Conservation (phyloP, 37 sponge, comb jelly and placozoan genomes). For the Hormiphora californensis region DNA sequence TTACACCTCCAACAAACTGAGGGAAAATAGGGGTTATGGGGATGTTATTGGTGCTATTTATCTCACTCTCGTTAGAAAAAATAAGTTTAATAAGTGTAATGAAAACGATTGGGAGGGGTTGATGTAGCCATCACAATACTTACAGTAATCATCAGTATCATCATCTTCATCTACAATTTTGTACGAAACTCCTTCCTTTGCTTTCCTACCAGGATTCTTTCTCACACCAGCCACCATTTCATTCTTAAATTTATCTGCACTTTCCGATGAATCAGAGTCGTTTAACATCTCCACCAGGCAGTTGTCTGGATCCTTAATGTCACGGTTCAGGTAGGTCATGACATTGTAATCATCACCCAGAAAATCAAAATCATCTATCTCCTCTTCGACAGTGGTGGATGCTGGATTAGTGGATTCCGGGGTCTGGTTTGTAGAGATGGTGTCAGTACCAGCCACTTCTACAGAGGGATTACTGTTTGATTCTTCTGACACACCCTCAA, state of each 20-base stretch:
- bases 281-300: background rate
- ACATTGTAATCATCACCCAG: background rate
- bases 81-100: no score
- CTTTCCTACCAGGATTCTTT: background rate
- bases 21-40: background rate
- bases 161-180: background rate
- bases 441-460: no score
- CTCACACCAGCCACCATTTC: background rate
- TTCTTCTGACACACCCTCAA: no score
- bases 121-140: background rate
- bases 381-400: background rate
- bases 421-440: no score
- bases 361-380: conserved; percentile 14
- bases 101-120: no score
- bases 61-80: no score
- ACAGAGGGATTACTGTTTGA: no score
- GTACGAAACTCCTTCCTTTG: background rate
- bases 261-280: background rate
- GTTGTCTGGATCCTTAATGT: background rate
- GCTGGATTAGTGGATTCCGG: background rate
- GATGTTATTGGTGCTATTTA: no score
- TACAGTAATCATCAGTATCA: background rate
- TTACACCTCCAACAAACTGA: conserved; percentile 18
- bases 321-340: background rate
- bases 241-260: background rate